Conservation (phyloP, 2,888 invertebrate species). For the Parelbella ahira region DNA sequence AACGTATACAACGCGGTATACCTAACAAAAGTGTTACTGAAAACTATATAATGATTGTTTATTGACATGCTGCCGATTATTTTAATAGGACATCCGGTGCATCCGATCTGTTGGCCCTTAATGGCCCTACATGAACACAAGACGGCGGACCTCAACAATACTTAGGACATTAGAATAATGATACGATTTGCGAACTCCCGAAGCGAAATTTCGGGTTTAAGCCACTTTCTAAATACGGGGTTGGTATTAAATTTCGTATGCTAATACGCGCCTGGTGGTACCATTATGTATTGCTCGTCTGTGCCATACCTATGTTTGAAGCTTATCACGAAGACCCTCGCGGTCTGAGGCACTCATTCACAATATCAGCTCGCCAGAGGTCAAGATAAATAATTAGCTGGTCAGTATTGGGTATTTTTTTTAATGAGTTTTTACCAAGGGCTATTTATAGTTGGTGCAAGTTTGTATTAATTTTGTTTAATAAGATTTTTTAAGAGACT, state of each 20-base stretch:
- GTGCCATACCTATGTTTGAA: slow-evolving; percentile 20
- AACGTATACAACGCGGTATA: slow-evolving; percentile 21
- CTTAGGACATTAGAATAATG: slow-evolving; percentile 60
- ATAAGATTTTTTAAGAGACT: too few species aligned
- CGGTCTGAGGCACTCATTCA: neutral
- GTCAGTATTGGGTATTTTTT: too few species aligned
- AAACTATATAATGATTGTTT: slow-evolving; percentile 61
- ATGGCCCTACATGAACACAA: slow-evolving; percentile 36
- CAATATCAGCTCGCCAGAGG: too few species aligned
- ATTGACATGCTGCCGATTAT: slow-evolving; percentile 73
- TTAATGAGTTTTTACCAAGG: too few species aligned
- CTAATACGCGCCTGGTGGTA: slow-evolving; percentile 49
- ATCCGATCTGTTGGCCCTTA: slow-evolving; percentile 39
- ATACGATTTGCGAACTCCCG: slow-evolving; percentile 43
- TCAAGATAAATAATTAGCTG: too few species aligned
- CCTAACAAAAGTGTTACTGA: slow-evolving; percentile 43
- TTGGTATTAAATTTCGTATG: slow-evolving; percentile 53
- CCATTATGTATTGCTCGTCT: slow-evolving; percentile 4
- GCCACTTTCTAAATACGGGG: slow-evolving; percentile 49
- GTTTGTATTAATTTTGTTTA: too few species aligned
- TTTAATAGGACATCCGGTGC: slow-evolving; percentile 75
- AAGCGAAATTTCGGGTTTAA: slow-evolving; percentile 30
- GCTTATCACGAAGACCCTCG: slow-evolving; percentile 7
- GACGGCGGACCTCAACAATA: slow-evolving; percentile 32
- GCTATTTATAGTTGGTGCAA: too few species aligned